Base-by-base conservation (phyloP, 2,113 vertebrate species). In the Cygnus atratus region DNA sequence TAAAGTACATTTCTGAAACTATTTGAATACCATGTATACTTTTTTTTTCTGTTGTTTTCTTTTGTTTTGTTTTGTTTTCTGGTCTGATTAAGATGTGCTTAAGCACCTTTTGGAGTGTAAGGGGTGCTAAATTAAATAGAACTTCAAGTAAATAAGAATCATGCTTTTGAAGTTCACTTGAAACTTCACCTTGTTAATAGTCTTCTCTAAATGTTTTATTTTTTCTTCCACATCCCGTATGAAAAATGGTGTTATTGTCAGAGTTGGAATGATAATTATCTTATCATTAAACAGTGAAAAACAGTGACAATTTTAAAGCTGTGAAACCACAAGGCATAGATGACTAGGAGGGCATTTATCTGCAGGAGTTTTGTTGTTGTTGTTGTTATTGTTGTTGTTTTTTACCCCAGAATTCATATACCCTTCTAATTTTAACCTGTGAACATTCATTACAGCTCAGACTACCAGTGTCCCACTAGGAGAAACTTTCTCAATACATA, bases 241-340 rank as follows among this genome's bases (percentile, higher is more conserved):
- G 33, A 75, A 79, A 92, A 89, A 41, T 21, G 13, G 33, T 87
- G 31, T 11, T 8, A 90, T 90, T 94, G 50, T 71, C 41, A 88
- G 82, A 84, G 79, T 67, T 70, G 68, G 72, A 94, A 83, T 63
- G n/a, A 74, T 62, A 91, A 95, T 91, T 87, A 83, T 14, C 14
- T 87, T 41, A 44, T 77, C 18, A 43, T 55, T 85, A 85, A 90
- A 7, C 2, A 79, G 13, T 13, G 31, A 35, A 63, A 63, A 90
- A 6, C 3, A 79, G 13, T 13, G 31, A 35, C 55, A 63, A 94
- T 83, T 20, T 31, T 75, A 93, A 85, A 95, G 7, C 48, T 82
- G 14, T 54, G 67, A 85, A 92, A 90, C 43, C 70, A 37, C 31
- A 91, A 78, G 35, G 39, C 22, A 78, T 19, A 88, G 35, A 33